These are phyloP conservation scores for Coturnix japonica DNA, from an alignment of 2,113 vertebrate genomes.

Conservation along the genomic window DNA sequence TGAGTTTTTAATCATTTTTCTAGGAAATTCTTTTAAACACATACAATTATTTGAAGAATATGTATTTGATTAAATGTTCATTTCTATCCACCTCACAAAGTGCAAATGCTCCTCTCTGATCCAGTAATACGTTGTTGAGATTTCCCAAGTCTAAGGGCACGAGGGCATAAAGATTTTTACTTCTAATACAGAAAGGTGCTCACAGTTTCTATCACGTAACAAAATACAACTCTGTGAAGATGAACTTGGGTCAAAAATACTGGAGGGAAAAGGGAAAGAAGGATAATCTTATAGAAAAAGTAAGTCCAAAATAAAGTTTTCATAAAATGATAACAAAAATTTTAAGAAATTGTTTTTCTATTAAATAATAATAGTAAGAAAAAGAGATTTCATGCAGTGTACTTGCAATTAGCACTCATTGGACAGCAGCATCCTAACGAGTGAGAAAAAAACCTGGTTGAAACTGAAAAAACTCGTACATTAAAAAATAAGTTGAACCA, in stretches of 20 bases:
- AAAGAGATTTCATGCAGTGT: slow-evolving; percentile 12
- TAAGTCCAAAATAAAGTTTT: neutral
- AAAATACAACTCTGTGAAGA: neutral
- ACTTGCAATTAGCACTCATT: neutral
- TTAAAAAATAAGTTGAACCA: slow-evolving; percentile 25
- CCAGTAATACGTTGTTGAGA: neutral
- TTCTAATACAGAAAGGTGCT: neutral
- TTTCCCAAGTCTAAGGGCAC: neutral
- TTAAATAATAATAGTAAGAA: neutral
- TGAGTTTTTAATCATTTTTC: neutral
- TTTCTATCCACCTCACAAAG: neutral
- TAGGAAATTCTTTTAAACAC: neutral
- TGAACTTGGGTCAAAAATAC: neutral
- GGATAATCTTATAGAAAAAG: neutral
- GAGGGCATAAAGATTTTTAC: neutral
- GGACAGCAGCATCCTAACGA: neutral
- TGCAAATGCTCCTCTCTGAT: neutral
- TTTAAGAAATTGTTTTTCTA: neutral
- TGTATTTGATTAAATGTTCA: neutral
- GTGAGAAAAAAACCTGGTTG: neutral
- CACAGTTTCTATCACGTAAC: neutral
- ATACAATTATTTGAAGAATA: neutral
- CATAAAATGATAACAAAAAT: neutral
- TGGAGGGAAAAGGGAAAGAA: neutral
- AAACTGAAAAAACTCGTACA: slow-evolving; percentile 35